Evolutionary conservation across 2,888 invertebrate species (phyloP), one percentile per base, ranked within the genome.

Genomic region (Scaptomyza flava): DNA sequence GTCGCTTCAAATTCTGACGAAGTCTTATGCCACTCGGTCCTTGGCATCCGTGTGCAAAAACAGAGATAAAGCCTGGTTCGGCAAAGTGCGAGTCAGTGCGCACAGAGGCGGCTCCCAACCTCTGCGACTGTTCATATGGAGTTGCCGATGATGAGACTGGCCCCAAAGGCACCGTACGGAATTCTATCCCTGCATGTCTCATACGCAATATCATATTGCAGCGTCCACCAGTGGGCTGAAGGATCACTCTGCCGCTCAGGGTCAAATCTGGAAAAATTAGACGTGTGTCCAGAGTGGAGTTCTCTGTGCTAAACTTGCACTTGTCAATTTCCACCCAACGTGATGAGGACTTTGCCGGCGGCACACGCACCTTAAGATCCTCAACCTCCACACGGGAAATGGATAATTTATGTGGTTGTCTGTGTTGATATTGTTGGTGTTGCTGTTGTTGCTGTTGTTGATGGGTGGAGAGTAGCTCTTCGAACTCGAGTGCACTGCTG

Each of bases 21-120:
- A 90, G 68, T 36, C 89, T 85, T 9, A 90, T 89, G 11, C 90
- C 90, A 31, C 79, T 85, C 4, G 89, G 90, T 56, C 90, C 94
- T 82, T 95, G 95, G 84, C 96, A 97, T 0, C 96, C 96, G 74
- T 96, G 96, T 0, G 96, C 96, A 85, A 96, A 96, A 0, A 97
- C 96, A 46, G 96, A 96, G 36, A 96, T 95, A 81, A 96, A 96
- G 12, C 96, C 95, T 0, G 96, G 96, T 81, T 97, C 96, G 0
- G 96, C 93, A 84, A 97, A 97, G 89, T 96, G 96, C 0, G 96
- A 96, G 87, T 96, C 96, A 0, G 96, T 96, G 90, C 95, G 94
- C 20, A 92, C 91, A 0, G 92, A 90, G 11, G 92, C 91, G 1
- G 90, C 78, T 9, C 89, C 88, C 30, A 80, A 47, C 41, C 91